Evolutionary conservation across 2,113 vertebrate species (phyloP), one percentile per base, ranked within the genome.

Genomic region (Oryzias curvinotus): DNA sequence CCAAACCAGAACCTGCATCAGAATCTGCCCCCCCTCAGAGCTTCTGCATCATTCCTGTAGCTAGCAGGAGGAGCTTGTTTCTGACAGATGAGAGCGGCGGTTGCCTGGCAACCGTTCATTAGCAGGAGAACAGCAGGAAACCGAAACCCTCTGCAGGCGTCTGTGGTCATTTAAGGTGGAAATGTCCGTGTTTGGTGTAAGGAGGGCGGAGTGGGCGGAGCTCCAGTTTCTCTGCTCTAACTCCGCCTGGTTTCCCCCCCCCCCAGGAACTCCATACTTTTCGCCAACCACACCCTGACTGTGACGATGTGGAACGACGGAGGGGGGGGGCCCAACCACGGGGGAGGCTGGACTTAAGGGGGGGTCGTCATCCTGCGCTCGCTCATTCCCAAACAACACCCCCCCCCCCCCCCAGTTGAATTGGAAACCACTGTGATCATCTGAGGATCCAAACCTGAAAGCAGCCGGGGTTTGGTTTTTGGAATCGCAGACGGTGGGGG

Each of bases 391-490:
- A 58, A 85, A 81, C 79, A 62, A n/a, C n/a, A n/a, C n/a, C 21
- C 21, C 21, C 21, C 21, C 72, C 84, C 53, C 75, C 80, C 80
- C 83, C 82, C 65, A 57, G 65, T 77, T 80, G 75, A 83, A 77
- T 68, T 80, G 66, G 83, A 75, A 89, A 92, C 86, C 88, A 91
- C 91, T 92, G 91, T 92, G 91, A 92, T 78, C 25, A 69, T 89
- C 81, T 75, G 78, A 80, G 71, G 79, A 89, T 88, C 89, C 73
- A 21, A 71, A 76, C 59, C 60, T 65, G 16, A 75, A 81, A 78
- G 49, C 78, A 68, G 67, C 67, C 46, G 53, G 62, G 77, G 80
- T 80, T 80, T 65, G 73, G 75, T 64, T 58, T 81, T 72, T 71
- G 72, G 25, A 73, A 61, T 72, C 69, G 56, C 59, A 48, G 61